Evolutionary conservation across 2,888 invertebrate species (phyloP).

Genomic region (Anthoptus insignis): DNA sequence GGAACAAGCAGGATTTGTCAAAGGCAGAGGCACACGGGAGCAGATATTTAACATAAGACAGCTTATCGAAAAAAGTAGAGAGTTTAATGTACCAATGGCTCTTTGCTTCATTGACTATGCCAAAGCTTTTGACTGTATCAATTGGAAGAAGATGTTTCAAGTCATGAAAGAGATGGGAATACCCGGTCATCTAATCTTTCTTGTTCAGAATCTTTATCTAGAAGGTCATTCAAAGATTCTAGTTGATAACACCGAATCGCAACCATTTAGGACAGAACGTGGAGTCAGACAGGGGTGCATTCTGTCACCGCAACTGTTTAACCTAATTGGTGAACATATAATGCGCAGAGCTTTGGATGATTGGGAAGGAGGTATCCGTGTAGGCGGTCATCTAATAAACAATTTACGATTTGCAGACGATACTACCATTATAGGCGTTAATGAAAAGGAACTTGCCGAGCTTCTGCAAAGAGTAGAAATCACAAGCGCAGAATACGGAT

Average conservation of each 20-base stretch:
- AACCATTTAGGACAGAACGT: slow-evolving; percentile 3
- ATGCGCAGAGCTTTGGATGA: slow-evolving; percentile 1
- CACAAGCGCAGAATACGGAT: neutral
- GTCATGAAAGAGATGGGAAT: neutral
- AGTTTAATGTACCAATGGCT: too few species aligned
- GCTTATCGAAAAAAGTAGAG: too few species aligned
- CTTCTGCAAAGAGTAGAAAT: neutral
- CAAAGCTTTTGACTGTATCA: neutral
- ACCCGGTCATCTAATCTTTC: neutral
- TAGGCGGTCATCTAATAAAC: neutral
- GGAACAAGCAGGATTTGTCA: too few species aligned
- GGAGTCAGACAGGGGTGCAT: slow-evolving; percentile 9
- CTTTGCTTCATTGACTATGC: too few species aligned
- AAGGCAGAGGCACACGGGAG: too few species aligned
- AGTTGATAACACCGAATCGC: slow-evolving; percentile 1
- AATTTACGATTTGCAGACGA: slow-evolving; percentile 3
- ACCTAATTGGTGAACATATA: slow-evolving; percentile 4
- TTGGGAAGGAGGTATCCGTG: slow-evolving; percentile 8
- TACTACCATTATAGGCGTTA: neutral
- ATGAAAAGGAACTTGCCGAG: neutral
- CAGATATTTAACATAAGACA: too few species aligned
- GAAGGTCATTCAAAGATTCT: neutral
- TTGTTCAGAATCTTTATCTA: neutral
- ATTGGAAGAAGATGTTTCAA: neutral
- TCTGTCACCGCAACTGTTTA: slow-evolving; percentile 6